These are phyloP conservation scores for Cheilosia urbana DNA, from an alignment of 2,888 invertebrate genomes.

Conservation along the genomic window DNA sequence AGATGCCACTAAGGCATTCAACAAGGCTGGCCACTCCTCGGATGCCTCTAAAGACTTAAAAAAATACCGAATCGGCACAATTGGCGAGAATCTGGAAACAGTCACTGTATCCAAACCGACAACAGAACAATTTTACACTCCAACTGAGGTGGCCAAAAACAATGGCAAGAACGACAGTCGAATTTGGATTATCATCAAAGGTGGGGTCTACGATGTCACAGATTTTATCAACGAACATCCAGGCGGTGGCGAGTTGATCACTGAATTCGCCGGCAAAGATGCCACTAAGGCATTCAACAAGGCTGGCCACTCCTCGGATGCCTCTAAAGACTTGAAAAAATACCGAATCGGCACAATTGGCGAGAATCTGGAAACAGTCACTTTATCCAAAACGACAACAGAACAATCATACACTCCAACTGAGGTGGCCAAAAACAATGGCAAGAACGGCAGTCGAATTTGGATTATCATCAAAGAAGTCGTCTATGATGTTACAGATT, in stretches of 20 bases:
- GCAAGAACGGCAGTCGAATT: conserved; percentile 84
- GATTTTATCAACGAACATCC: conserved; percentile 88
- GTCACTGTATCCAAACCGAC: neutral
- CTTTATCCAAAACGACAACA: conserved; percentile 17
- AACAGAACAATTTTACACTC: conserved; percentile 78
- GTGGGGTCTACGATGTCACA: conserved; percentile 89
- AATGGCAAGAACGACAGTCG: conserved; percentile 86
- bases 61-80: conserved; percentile 87
- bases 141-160: conserved; percentile 86
- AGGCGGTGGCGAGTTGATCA: conserved; percentile 87
- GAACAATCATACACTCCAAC: conserved; percentile 82
- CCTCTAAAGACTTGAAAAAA: conserved; percentile 85
- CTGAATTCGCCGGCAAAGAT: conserved; percentile 88
- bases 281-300: conserved; percentile 87
- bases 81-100: conserved; percentile 80
- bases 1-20: conserved; percentile 88
- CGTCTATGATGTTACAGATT: conserved; percentile 89
- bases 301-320: conserved; percentile 88
- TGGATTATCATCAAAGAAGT: conserved; percentile 88
- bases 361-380: conserved; percentile 67
- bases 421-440: conserved; percentile 86
- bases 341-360: conserved; percentile 88
- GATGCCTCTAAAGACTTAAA: conserved; percentile 86
- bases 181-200: conserved; percentile 88
- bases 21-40: conserved; percentile 88